These are phyloP conservation scores for Lethocerus indicus DNA, from an alignment of 1,140 invertebrate genomes.

Conservation along the genomic window DNA sequence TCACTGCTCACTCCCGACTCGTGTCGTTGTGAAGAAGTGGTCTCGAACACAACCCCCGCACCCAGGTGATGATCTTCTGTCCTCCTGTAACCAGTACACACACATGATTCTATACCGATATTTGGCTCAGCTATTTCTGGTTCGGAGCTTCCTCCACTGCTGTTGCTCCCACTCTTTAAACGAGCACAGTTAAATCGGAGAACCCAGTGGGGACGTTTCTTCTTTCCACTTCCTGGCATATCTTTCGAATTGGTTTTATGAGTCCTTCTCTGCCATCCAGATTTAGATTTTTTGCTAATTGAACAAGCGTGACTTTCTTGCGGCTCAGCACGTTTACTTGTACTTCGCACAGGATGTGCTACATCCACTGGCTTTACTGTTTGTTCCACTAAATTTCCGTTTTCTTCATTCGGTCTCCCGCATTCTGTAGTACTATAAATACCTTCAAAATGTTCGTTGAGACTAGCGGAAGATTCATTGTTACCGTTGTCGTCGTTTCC, in stretches of 20 bases:
- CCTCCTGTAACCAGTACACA: slow-evolving; percentile 40
- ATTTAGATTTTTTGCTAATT: slow-evolving; percentile 9
- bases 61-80: slow-evolving; percentile 35
- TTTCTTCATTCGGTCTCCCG: slow-evolving; percentile 9
- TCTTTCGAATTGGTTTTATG: slow-evolving; percentile 10
- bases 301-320: not conserved
- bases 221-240: slow-evolving; percentile 19
- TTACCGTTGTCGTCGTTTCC: slow-evolving; percentile 15
- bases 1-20: slow-evolving; percentile 16
- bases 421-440: slow-evolving; percentile 17
- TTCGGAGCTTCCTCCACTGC: slow-evolving; percentile 27
- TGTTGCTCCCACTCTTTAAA: slow-evolving; percentile 27
- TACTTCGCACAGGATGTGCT: not conserved
- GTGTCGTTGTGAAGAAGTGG: slow-evolving; percentile 19
- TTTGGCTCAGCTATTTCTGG: slow-evolving; percentile 28
- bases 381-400: slow-evolving; percentile 9
- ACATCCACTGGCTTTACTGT: not conserved
- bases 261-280: slow-evolving; percentile 6
- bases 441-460: slow-evolving; percentile 19
- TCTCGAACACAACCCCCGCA: slow-evolving; percentile 31
- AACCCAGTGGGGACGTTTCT: slow-evolving; percentile 41
- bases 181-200: slow-evolving; percentile 39
- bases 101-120: slow-evolving; percentile 25
- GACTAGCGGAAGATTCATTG: slow-evolving; percentile 6
- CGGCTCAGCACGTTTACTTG: not conserved